These are phyloP conservation scores for Alectura lathami DNA, from an alignment of 2,113 vertebrate genomes.

Conservation along the genomic window DNA sequence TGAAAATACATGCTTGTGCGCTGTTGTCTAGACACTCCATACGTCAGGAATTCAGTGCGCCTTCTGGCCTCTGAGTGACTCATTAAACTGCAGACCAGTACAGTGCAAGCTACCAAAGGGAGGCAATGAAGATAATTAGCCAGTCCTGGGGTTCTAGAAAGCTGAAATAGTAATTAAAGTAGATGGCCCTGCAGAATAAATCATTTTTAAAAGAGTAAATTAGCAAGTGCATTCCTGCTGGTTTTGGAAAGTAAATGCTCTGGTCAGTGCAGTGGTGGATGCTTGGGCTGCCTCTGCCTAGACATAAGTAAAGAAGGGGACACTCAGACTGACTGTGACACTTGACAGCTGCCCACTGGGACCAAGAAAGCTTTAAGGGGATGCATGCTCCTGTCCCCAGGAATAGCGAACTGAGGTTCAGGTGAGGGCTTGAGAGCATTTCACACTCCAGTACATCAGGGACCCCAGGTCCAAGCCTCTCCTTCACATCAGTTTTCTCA, in stretches of 20 bases:
- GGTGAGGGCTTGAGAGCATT: background rate
- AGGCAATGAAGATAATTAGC: slow-evolving; percentile 73
- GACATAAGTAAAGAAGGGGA: background rate
- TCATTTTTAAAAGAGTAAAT: background rate
- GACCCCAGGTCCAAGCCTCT: background rate
- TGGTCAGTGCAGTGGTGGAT: background rate
- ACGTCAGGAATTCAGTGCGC: slow-evolving; percentile 62
- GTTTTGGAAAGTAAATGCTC: slow-evolving; percentile 40
- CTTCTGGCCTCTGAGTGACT: slow-evolving; percentile 69
- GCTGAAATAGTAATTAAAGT: slow-evolving; percentile 73
- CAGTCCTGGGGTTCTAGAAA: slow-evolving; percentile 70
- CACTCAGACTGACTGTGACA: background rate
- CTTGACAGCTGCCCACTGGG: background rate
- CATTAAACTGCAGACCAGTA: slow-evolving; percentile 74
- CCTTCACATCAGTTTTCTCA: background rate
- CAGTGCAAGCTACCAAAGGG: slow-evolving; percentile 57
- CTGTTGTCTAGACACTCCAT: slow-evolving; percentile 66
- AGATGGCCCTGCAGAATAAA: slow-evolving; percentile 52
- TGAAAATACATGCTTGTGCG: slow-evolving; percentile 65
- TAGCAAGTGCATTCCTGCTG: slow-evolving; percentile 21
- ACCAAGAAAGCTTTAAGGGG: background rate
- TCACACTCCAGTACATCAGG: background rate
- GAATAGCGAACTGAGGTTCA: background rate
- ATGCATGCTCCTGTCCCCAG: background rate
- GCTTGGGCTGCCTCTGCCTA: background rate